phyloP scores from a whole-genome alignment of 2,113 vertebrate species.

The Lasiurus cinereus region DNA sequence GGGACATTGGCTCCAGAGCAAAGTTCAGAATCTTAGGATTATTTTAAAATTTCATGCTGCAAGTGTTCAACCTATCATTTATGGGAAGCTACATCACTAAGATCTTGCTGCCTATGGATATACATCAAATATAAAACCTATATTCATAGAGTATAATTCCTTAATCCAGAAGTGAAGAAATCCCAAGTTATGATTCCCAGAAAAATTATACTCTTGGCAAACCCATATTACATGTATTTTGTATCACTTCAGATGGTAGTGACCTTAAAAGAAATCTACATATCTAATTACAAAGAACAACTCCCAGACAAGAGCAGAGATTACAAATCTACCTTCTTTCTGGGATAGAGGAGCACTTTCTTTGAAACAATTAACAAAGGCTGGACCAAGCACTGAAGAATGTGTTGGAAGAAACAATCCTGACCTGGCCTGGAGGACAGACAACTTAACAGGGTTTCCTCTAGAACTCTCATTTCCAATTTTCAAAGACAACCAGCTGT shows the following conservation, averaged over 20 bases:
- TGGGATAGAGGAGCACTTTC: not conserved
- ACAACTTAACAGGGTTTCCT: not conserved
- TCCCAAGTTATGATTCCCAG: constrained; percentile 48
- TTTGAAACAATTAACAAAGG: constrained; percentile 43
- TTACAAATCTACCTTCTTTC: constrained; percentile 62
- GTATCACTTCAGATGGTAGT: not conserved
- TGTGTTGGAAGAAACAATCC: not conserved
- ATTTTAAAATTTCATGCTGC: constrained; percentile 23
- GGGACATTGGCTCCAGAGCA: not conserved
- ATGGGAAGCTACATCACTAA: not conserved
- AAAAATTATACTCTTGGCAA: constrained; percentile 40
- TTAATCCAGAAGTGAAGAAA: constrained; percentile 51
- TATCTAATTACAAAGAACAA: constrained; percentile 48
- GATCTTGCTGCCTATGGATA: not conserved
- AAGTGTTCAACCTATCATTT: not conserved
- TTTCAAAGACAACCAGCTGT: not conserved
- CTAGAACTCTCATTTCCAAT: not conserved
- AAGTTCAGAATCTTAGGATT: not conserved
- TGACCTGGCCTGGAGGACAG: constrained; percentile 7
- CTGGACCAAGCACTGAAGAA: not conserved
- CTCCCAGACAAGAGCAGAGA: constrained; percentile 49
- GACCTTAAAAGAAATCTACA: constrained; percentile 37
- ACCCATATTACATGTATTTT: not conserved
- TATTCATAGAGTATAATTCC: not conserved
- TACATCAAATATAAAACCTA: constrained; percentile 37